Base-by-base conservation (phyloP, 2,888 invertebrate genomes). In the Zhuqinia jingwanae region DNA sequence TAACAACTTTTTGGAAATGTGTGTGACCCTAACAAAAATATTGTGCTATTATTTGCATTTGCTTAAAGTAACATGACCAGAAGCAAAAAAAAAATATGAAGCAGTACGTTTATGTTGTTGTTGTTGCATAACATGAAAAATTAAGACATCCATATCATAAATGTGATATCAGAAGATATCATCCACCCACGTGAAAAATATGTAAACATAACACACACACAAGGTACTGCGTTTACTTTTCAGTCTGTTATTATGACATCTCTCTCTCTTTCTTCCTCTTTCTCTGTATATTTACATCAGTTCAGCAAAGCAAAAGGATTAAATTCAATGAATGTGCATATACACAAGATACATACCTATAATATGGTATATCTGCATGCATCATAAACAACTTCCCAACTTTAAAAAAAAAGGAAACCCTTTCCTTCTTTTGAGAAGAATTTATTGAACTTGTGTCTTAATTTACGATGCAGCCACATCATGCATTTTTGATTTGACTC, bases 401-500 rank as follows among this genome's bases (percentile, higher is more conserved):
- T 60, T 60, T 13, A 25, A 10, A 50, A 50, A n/a, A 50, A 50
- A 13, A 11, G 13, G 2, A 25, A 25, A 8, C 22, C 25, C n/a
- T n/a, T n/a, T n/a, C n/a, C n/a, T n/a, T n/a, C 11, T 27, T 13
- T 60, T 13, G 25, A 27, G 27, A 25, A 60, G 25, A 60, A 60
- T 60, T 36, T 60, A 60, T 27, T 60, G 58, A 60, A 60, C 58
- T 60, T 60, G 58, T 60, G 58, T 60, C 58, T 60, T 60, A 60
- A 60, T 60, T 60, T 60, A 60, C 58, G 20, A 60, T 25, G 58
- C 58, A 60, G 58, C 58, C 2, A 60, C 58, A 25, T 60, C 58
- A 60, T 60, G 58, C 58, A 60, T 60, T 60, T 60, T 60, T 60
- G 58, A 60, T 60, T 60, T 60, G 58, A 60, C 58, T 22, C 58